Base-by-base conservation (phyloP, 2,113 vertebrate species). In the Mus spicilegus region DNA sequence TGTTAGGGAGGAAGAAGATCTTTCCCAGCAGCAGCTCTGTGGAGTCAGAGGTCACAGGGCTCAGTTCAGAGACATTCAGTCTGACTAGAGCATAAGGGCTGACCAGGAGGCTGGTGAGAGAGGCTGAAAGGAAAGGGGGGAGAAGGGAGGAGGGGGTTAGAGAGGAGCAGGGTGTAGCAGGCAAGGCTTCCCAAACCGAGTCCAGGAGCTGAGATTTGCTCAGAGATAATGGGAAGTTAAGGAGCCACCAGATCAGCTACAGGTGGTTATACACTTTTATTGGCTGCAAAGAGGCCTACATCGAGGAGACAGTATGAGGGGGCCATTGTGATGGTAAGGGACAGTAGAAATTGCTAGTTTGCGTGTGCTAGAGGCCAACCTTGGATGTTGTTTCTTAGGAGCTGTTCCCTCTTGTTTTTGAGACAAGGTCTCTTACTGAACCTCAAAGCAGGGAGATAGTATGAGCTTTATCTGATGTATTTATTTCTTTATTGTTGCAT, bases 1-100 rank as follows among this genome's bases (percentile, higher is more conserved):
- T n/a, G 30, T 36, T 3, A 30, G n/a, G 30, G 24, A 69, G 19
- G 56, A 22, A 24, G 20, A 54, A 2, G 54, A 51, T 39, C 26
- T 3, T 2, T 33, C 46, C 63, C 4, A 39, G 72, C n/a, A 0
- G 54, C 0, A 0, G 1, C 20, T 12, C 30, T n/a, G 61, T 33
- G 49, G 80, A 63, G 61, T 0, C 3, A 39, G 46, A 61, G 39
- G 8, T 28, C 10, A 10, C 13, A 58, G 56, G 11, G 10, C 61
- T 19, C 24, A 54, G 10, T n/a, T 24, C 36, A 76, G 19, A 42
- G 39, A 58, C 49, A n/a, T 22, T 54, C 54, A 30, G 49, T 65
- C n/a, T 87, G 4, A 17, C 13, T 77, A n/a, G 61, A 82, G 61
- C 76, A 8, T 6, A 16, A 22, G 6, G 9, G 33, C 30, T 10